phyloP scores from a whole-genome alignment of 37 sponge, comb jelly and placozoan species.

The Cliona cf. orientalis region DNA sequence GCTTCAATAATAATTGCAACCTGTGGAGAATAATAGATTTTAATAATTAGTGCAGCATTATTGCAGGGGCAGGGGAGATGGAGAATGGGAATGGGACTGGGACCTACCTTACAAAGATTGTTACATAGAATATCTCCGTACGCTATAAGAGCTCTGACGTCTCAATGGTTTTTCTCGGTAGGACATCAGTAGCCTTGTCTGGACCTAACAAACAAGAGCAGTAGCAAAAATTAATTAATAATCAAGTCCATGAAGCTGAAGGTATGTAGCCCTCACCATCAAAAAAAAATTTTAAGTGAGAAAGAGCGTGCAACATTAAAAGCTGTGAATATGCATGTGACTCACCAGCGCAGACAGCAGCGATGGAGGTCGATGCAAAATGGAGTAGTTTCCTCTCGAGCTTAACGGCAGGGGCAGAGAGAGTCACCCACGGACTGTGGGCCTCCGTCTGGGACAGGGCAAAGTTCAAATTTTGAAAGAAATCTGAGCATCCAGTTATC shows the following conservation, averaged over 20 bases:
- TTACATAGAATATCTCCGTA: no score
- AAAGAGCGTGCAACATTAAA: not conserved
- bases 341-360: constrained; percentile 85
- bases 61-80: no score
- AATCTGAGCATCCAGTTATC: constrained; percentile 32
- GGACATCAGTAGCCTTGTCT: not conserved
- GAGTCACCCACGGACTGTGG: constrained; percentile 31
- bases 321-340: not conserved
- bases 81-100: no score
- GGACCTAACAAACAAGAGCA: not conserved
- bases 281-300: not conserved
- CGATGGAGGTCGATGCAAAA: constrained; percentile 48
- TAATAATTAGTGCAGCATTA: no score
- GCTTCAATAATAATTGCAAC: no score
- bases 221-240: not conserved
- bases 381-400: constrained; percentile 61
- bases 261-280: no score
- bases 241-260: no score
- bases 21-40: no score
- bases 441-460: not conserved
- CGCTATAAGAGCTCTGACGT: constrained; percentile 23
- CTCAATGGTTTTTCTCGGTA: not conserved
- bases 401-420: constrained; percentile 35
- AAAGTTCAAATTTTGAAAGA: constrained; percentile 67
- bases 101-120: no score